Base-by-base conservation (phyloP, 2,888 invertebrate genomes). In the Tryphoninae sp. region DNA sequence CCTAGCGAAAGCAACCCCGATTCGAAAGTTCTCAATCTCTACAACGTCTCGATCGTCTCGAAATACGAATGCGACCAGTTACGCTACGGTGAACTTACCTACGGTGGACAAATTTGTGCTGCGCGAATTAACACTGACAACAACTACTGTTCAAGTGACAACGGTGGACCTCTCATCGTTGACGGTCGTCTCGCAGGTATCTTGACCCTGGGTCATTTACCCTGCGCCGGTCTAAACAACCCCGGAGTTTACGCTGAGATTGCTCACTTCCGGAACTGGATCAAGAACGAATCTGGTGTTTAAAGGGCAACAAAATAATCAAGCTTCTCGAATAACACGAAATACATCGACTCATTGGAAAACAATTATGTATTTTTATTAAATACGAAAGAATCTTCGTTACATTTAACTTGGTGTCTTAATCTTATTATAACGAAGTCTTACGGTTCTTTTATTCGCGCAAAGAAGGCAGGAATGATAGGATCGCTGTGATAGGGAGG, bases 151-250 rank as follows among this genome's bases (percentile, higher is more conserved):
- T 19, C 53, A 0, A 40, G 26, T 33, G 53, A 68, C 11, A 23
- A 26, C 9, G 67, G 67, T 53, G 53, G 67, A 53, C 67, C 67
- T 13, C 67, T 68, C 51, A 33, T 22, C 26, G 33, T 68, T 6
- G 19, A 68, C 53, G 67, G 67, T 19, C 67, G 67, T 68, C 67
- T 68, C 23, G 67, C 67, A 1, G 67, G 67, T 6, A 53, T 68
- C 33, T 33, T 68, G 53, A 53, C 67, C 4, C 53, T 51, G 67
- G 33, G 53, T 11, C 26, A 26, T 6, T 7, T 11, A 4, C 67
- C 67, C 53, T 68, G 67, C 33, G 67, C 67, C 53, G 13, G 51
- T 53, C 33, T 9, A 11, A 53, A 33, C 9, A 53, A 53, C 19
- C 16, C 53, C 26, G 51, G 26, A 53, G 19, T 68, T 16, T 68